phyloP scores from a whole-genome alignment of 2,797 vertebrate species.

The Moxostoma hubbsi region DNA sequence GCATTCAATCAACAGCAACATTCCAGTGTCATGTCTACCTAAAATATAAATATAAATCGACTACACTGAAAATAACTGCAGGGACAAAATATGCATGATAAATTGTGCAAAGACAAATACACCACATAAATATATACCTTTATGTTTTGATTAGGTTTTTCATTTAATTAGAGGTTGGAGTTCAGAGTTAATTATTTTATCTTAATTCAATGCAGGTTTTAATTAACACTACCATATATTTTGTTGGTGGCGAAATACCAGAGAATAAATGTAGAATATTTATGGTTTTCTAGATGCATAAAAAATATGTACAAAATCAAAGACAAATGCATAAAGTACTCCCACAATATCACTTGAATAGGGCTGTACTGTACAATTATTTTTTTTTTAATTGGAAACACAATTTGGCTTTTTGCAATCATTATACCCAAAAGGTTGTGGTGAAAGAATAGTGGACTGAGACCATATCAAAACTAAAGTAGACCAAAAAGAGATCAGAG shows the following conservation, averaged over 20 bases:
- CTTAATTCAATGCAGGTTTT: constrained; percentile 50
- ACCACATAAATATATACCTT: constrained; percentile 36
- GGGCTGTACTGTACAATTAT: too few relatives aligned
- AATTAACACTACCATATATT: constrained; percentile 58
- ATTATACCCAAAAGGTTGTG: too few relatives aligned
- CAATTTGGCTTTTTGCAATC: too few relatives aligned
- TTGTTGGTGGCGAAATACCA: constrained; percentile 21
- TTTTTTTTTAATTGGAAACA: too few relatives aligned
- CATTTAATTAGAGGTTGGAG: constrained; percentile 52
- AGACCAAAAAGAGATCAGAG: background rate
- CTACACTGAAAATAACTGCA: background rate
- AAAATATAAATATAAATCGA: background rate
- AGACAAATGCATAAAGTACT: background rate
- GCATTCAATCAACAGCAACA: background rate
- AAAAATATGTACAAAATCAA: background rate
- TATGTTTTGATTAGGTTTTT: constrained; percentile 1
- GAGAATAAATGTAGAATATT: constrained; percentile 9
- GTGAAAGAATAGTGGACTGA: background rate
- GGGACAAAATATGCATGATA: constrained; percentile 6
- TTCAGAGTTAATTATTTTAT: constrained; percentile 53
- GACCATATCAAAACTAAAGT: background rate
- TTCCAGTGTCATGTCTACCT: background rate
- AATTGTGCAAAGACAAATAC: constrained; percentile 11
- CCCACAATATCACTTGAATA: too few relatives aligned
- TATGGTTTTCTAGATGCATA: background rate